These are phyloP conservation scores for Microcebus murinus DNA, from an alignment of 2,113 vertebrate genomes.

Conservation along the genomic window DNA sequence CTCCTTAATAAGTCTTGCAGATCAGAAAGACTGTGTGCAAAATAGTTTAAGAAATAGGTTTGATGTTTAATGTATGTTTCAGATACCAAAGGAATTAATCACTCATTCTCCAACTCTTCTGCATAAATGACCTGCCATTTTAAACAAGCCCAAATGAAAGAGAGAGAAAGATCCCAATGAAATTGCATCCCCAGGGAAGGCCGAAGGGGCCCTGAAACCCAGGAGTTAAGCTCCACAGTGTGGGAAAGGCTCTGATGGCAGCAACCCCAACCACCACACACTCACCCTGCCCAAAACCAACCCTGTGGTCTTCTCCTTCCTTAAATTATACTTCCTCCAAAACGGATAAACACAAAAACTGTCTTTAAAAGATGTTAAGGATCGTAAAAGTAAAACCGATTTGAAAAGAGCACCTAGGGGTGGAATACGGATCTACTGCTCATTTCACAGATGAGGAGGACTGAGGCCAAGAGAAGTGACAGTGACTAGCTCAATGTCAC, in stretches of 20 bases:
- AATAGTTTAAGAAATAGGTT: background rate
- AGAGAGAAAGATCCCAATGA: slow-evolving; percentile 56
- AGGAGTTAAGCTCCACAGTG: slow-evolving; percentile 48
- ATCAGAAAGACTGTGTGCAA: background rate
- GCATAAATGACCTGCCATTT: background rate
- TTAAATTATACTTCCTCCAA: slow-evolving; percentile 54
- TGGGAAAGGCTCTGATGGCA: slow-evolving; percentile 67
- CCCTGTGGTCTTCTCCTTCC: slow-evolving; percentile 48
- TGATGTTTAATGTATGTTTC: slow-evolving; percentile 33
- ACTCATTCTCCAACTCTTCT: slow-evolving; percentile 1
- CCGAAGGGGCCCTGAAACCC: slow-evolving; percentile 51
- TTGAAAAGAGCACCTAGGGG: background rate
- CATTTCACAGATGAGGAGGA: background rate
- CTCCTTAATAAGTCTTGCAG: slow-evolving; percentile 26
- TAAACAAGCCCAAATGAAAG: slow-evolving; percentile 26
- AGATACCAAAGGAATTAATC: background rate
- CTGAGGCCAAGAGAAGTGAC: background rate
- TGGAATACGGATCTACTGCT: background rate
- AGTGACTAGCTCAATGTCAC: background rate
- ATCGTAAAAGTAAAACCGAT: slow-evolving; percentile 52
- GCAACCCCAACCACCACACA: slow-evolving; percentile 64
- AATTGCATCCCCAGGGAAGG: slow-evolving; percentile 52
- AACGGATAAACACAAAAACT: slow-evolving; percentile 59
- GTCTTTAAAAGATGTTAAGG: background rate
- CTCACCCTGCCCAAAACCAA: slow-evolving; percentile 68